Evolutionary conservation across 2,888 invertebrate genomes (phyloP), one percentile per base, ranked within the genome.

Genomic region (Clostera curtula): DNA sequence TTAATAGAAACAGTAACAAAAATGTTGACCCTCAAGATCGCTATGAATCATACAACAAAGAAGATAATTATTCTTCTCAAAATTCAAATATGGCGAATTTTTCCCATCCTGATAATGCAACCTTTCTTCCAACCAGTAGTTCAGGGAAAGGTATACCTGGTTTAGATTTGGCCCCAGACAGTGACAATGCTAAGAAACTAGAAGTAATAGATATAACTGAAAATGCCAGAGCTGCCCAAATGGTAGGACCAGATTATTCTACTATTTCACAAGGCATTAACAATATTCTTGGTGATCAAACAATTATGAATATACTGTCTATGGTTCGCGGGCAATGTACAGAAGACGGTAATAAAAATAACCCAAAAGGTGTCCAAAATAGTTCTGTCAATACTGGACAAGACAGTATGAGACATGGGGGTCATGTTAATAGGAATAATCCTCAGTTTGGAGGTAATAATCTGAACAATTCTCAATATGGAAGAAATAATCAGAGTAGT

Each of bases 101-200:
- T 21, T 36, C 38, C 26, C 29, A 34, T 29, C 28, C 35, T 25
- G 49, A 49, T 18, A 64, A 54, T 26, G 37, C 69, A 19, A 63
- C 49, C 32, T 82, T 80, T 49, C 45, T 82, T 19, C 64, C 68
- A 12, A 48, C 57, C 30, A 60, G 49, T 53, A 61, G 53, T 16
- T 50, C 64, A 12, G 49, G 57, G 25, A 87, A 86, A 48, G 89
- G 88, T 19, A 92, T 92, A 54, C 92, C 92, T 5, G 92, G 92
- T 0, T 77, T 92, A 31, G 92, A 92, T 79, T 82, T 92, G 34
- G 88, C 90, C 5, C 82, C 79, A 38, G 85, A 86, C 3, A 56
- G 42, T 33, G 69, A 70, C 19, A 71, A 55, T 48, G 16, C 32
- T 10, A 45, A 40, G 24, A 45, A 47, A 11, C 52, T 51, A 23